These are phyloP conservation scores for Uria lomvia DNA, from an alignment of 2,113 vertebrate species.

Conservation along the genomic window DNA sequence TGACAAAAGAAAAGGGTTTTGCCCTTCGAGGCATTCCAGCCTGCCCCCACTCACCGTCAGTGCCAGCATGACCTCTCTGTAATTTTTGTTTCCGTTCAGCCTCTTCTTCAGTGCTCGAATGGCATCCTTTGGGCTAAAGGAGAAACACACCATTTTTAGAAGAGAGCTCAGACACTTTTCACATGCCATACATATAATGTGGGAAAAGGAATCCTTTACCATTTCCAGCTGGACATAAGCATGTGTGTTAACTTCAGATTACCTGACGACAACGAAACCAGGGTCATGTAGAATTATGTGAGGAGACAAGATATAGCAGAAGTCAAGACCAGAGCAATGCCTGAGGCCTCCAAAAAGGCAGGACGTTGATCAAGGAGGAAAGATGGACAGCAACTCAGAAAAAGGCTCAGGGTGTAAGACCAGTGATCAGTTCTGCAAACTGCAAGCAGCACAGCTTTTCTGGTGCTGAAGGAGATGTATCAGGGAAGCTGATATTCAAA, in stretches of 20 bases:
- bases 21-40: constrained; percentile 1
- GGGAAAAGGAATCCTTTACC: background rate
- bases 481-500: background rate
- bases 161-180: background rate
- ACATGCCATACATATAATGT: background rate
- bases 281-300: background rate
- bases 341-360: background rate
- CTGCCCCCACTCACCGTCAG: constrained; percentile 85
- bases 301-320: background rate
- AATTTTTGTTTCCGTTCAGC: constrained; percentile 94
- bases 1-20: background rate
- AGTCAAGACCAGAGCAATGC: background rate
- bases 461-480: background rate
- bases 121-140: constrained; percentile 91
- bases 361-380: background rate
- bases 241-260: background rate
- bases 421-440: background rate
- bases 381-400: background rate
- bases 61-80: constrained; percentile 95
- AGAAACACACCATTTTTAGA: constrained; percentile 3
- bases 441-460: background rate
- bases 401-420: background rate
- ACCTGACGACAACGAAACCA: background rate
- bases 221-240: background rate
- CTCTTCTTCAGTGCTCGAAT: constrained; percentile 96